Base-by-base conservation (phyloP, 1,140 invertebrate genomes). In the Trissolcus basalis region DNA sequence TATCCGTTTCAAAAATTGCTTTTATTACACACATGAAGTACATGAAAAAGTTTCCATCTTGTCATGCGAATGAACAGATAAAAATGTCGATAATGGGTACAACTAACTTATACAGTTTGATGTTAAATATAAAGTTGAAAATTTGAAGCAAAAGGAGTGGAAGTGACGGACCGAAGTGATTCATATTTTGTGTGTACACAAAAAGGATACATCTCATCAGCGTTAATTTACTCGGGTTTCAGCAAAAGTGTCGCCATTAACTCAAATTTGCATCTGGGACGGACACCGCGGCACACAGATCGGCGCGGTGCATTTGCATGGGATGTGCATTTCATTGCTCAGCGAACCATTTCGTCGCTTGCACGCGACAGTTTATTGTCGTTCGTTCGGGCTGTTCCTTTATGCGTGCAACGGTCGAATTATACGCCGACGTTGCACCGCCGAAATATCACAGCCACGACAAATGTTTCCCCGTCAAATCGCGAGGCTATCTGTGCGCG, bases 211-310 rank as follows among this genome's bases (percentile, higher is more conserved):
- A 70, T 45, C 64, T 74, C 50, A 65, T 58, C 51, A 1, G 15
- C 36, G 35, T 56, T 77, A 68, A 72, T 70, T 36, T 64, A 64
- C 32, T 58, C 68, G 63, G 54, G 45, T 77, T 73, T 33, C 39
- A 69, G 69, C 51, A 60, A 78, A 78, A 27, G 75, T 69, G 69
- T 60, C 53, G 50, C 48, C 55, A 69, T 78, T 78, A 78, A 78
- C 76, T 73, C 65, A 78, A 68, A 78, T 78, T 78, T 51, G 54
- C 69, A 78, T 70, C 69, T 73, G 76, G 53, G 50, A 60, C 54
- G 33, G 69, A 78, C 70, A 73, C 60, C 59, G 41, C 14, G 60
- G 12, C 54, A 15, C 58, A 33, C 15, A 54, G 60, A 72, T 65
- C 64, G 48, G 60, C 45, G 6, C 32, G 45, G n/a, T n/a, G 27